These are phyloP conservation scores for Micropterix aruncella DNA, from an alignment of 2,888 invertebrate species.

Conservation along the genomic window DNA sequence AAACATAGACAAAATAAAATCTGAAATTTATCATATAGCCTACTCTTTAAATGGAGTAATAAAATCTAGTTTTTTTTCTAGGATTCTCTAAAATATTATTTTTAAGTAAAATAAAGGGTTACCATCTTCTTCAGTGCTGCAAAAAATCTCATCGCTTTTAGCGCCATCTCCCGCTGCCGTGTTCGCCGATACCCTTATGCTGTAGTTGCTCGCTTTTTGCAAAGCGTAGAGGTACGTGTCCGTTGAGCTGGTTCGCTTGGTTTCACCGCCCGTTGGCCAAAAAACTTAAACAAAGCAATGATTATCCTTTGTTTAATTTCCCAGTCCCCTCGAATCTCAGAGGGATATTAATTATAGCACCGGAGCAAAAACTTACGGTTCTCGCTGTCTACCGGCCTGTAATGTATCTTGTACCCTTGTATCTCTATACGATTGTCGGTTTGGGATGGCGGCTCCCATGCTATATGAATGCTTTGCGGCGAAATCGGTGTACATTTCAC, in stretches of 20 bases:
- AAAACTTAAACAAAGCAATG: background rate
- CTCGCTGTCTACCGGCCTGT: background rate
- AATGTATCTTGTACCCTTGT: background rate
- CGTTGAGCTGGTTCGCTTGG: background rate
- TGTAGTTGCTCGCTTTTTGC: background rate
- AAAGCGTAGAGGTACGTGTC: background rate
- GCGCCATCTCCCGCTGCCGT: background rate
- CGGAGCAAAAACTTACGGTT: background rate
- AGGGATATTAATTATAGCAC: too few species aligned
- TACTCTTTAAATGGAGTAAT: too few species aligned
- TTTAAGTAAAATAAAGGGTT: too few species aligned
- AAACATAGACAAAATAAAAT: too few species aligned
- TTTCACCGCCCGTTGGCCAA: background rate
- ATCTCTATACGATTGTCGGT: background rate
- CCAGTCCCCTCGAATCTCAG: too few species aligned
- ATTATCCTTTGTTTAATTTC: too few species aligned
- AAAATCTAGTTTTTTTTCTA: too few species aligned
- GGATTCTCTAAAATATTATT: background rate
- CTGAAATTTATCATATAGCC: too few species aligned
- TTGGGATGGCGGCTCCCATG: background rate
- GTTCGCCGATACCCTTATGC: background rate
- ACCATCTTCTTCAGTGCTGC: background rate
- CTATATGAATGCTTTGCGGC: background rate
- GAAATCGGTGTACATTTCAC: background rate
- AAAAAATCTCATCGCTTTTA: background rate